A percentile compares a stretch with the other conserved stretches of the same genome.
Evolutionary conservation across 2,113 vertebrate genomes (phyloP).

Genomic region (Gymnogyps californianus): DNA sequence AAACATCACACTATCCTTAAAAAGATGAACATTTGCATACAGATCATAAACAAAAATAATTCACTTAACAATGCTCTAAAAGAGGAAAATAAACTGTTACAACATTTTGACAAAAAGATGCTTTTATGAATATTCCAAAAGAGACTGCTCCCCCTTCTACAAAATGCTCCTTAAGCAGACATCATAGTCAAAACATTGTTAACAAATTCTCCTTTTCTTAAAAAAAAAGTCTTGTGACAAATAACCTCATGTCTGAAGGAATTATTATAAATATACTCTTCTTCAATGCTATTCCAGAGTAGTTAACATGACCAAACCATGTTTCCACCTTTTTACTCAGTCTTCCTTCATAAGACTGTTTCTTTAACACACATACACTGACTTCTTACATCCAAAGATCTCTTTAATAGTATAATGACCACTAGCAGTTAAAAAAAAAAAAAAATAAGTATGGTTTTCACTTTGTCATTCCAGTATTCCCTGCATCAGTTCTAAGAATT

Average conservation of each 20-base stretch:
- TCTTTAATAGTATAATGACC: not conserved
- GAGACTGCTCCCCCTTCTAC: not conserved
- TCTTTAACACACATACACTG: not conserved
- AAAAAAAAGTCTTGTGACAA: not conserved
- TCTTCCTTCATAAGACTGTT: not conserved
- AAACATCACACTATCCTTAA: not conserved
- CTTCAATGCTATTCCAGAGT: not conserved
- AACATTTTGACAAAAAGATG: not conserved
- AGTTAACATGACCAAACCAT: not conserved
- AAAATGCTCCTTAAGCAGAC: not conserved
- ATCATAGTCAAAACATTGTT: not conserved
- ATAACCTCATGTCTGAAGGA: not conserved
- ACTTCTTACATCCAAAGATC: not conserved
- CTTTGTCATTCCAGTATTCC: not conserved
- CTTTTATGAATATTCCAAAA: not conserved
- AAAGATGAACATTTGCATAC: not conserved
- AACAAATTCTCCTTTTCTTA: not conserved
- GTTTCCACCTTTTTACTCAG: not conserved
- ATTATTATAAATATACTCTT: not conserved
- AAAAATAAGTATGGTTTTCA: not conserved
- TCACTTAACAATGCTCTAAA: not conserved
- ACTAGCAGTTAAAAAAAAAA: not conserved
- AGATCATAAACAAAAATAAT: not conserved
- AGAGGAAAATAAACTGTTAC: not conserved
- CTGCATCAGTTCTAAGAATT: not conserved